These are phyloP conservation scores for Lomographa bimaculata DNA, from an alignment of 2,888 invertebrate genomes.

Conservation along the genomic window DNA sequence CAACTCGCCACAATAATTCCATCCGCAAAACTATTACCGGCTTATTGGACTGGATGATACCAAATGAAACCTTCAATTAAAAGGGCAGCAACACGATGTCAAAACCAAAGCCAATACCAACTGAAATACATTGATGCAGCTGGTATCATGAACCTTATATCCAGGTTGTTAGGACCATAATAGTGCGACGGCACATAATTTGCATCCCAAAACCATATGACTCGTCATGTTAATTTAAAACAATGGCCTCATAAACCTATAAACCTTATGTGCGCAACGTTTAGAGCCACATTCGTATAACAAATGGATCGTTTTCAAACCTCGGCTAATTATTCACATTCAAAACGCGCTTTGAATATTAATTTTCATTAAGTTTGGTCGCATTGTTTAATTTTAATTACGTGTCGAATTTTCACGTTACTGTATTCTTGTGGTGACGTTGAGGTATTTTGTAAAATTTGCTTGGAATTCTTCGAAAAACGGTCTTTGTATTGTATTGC, in stretches of 20 bases:
- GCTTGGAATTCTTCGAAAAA: conserved; percentile 6
- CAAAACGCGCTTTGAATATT: conserved; percentile 19
- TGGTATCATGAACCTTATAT: conserved; percentile 1
- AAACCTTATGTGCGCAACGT: conserved; percentile 2
- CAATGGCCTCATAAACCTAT: conserved; percentile 1
- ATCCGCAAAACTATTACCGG: conserved; percentile 10
- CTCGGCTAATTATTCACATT: conserved; percentile 11
- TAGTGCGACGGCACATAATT: not conserved
- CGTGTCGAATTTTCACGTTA: conserved; percentile 6
- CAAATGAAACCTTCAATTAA: conserved; percentile 9
- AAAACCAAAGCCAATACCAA: conserved; percentile 12
- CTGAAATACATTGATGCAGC: conserved; percentile 19
- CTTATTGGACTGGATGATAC: conserved; percentile 1
- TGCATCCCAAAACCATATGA: not conserved
- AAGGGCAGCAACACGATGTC: conserved; percentile 2
- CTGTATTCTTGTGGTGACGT: conserved; percentile 5
- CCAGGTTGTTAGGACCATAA: not conserved
- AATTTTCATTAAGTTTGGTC: conserved; percentile 17
- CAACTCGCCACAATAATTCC: conserved; percentile 5
- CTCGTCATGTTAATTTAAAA: not conserved
- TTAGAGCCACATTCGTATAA: conserved; percentile 4
- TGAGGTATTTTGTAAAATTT: conserved; percentile 6
- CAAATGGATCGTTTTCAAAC: conserved; percentile 5
- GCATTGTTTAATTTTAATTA: conserved; percentile 22
- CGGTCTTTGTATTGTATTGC: conserved; percentile 8